A percentile compares a stretch with the other conserved stretches of the same genome.
Evolutionary conservation across 2,113 vertebrate genomes (phyloP).

Genomic region (Microtus ochrogaster): DNA sequence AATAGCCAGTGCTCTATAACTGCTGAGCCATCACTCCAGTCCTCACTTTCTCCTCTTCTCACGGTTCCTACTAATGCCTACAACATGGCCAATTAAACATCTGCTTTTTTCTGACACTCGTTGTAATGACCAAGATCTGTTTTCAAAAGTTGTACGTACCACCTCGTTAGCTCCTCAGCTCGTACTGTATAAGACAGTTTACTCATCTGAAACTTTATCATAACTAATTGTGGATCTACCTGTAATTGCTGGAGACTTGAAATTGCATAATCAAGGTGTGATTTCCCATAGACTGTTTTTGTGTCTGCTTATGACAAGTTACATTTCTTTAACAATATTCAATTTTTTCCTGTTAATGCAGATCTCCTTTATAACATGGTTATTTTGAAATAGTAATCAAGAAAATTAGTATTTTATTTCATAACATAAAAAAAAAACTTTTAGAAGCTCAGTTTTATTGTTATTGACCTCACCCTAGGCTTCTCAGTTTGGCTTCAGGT

Average conservation of each 20-base stretch:
- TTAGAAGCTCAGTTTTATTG: neutral
- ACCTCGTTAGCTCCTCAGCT: neutral
- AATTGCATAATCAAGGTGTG: neutral
- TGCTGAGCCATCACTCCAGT: too few relatives aligned
- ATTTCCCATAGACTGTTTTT: neutral
- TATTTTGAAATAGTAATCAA: neutral
- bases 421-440: neutral
- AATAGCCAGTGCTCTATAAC: too few relatives aligned
- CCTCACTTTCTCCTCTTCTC: neutral
- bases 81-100: neutral
- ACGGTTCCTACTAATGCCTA: neutral
- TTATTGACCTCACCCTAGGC: neutral
- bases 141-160: neutral
- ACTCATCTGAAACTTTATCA: neutral
- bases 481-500: neutral
- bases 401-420: neutral
- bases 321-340: neutral
- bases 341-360: neutral
- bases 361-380: neutral
- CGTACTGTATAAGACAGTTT: neutral
- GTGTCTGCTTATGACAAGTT: neutral
- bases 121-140: neutral
- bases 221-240: neutral
- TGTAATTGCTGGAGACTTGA: neutral
- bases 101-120: constrained; percentile 12